Evolutionary conservation across 37 sponge, comb jelly and placozoan species (phyloP).

Genomic region (Mnemiopsis leidyi): DNA sequence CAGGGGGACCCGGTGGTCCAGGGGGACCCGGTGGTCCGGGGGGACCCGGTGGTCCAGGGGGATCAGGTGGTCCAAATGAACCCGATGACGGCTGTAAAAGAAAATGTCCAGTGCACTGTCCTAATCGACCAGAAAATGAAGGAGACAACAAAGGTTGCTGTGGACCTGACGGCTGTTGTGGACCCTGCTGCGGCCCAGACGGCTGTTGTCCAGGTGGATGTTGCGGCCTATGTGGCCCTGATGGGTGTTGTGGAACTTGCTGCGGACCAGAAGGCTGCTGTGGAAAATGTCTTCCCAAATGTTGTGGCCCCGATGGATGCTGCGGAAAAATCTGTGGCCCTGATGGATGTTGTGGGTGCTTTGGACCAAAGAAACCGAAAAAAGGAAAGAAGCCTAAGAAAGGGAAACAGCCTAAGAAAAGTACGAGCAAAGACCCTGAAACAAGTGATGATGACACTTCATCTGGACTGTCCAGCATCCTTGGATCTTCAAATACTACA

Average conservation of each 20-base stretch:
- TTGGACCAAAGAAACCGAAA: not conserved
- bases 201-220: not conserved
- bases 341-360: not conserved
- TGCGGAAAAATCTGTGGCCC: not conserved
- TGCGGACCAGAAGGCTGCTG: not conserved
- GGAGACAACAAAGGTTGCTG: not conserved
- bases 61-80: not conserved
- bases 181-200: not conserved
- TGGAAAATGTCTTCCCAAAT: not conserved
- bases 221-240: not conserved
- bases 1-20: slow-evolving; percentile 25
- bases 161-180: not conserved
- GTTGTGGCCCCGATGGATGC: not conserved
- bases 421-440: not conserved
- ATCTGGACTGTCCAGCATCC: not conserved
- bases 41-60: not conserved
- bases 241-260: not conserved
- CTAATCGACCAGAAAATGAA: not conserved
- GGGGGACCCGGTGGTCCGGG: not conserved
- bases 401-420: not conserved
- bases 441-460: not conserved
- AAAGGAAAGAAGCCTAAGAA: not conserved
- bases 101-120: not conserved
- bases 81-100: not conserved
- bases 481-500: not conserved